Evolutionary conservation across 2,888 invertebrate species (phyloP), one percentile per base, ranked within the genome.

Genomic region (Lissocephala sabroskyi): DNA sequence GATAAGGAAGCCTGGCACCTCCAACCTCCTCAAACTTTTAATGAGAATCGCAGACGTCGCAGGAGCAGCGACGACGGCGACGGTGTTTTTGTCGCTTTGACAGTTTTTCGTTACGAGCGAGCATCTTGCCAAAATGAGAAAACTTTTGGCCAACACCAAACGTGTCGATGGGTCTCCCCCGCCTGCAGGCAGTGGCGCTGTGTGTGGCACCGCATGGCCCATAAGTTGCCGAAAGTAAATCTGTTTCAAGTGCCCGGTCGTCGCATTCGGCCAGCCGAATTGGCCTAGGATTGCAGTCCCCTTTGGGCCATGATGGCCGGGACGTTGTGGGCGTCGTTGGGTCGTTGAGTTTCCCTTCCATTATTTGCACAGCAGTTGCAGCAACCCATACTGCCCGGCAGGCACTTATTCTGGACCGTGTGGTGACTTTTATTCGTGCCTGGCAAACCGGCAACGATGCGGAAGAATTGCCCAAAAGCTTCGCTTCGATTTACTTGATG

Each of bases 351-450:
- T 45, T 45, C 43, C 43, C 18, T 59, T 41, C 58, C 62, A 73
- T 79, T 79, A 80, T 74, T 80, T 78, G 77, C 79, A 78, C 66
- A 76, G 66, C 71, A 66, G 70, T 65, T 79, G 77, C 79, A 79
- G 43, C 57, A 50, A 52, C 50, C 45, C 58, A 30, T 35, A 1
- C 35, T 14, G 2, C 35, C 16, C 10, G 17, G 43, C 51, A 51
- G 45, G 47, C 53, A 46, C 53, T 58, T 52, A 56, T 47, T 56
- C 48, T 33, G 53, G 53, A 44, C 49, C 30, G 48, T 57, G 54
- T 43, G 52, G 70, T 75, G 57, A 52, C 41, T 52, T 61, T 78
- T 71, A 70, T 71, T 66, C 56, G 41, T 49, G 67, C 76, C 23
- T 7, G 23, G 23, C 23, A 5, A 23, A 23, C 59, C 65, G 55